These are phyloP conservation scores for Takifugu flavidus DNA, from an alignment of 2,113 vertebrate species.

Conservation along the genomic window DNA sequence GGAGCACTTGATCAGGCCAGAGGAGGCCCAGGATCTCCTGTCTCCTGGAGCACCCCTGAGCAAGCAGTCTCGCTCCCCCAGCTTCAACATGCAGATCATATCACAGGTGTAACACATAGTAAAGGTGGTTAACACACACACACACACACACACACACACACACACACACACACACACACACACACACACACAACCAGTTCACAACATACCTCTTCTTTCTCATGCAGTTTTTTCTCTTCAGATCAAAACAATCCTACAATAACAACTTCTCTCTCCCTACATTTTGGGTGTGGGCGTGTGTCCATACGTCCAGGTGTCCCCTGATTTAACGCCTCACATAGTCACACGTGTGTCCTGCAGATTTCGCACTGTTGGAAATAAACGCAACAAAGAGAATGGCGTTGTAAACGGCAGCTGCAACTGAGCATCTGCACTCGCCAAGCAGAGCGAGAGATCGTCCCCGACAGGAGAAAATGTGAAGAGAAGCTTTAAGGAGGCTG, in stretches of 20 bases:
- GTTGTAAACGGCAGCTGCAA: too few relatives aligned
- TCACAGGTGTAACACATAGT: conserved; percentile 86
- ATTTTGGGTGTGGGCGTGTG: conserved; percentile 16
- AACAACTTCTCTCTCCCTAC: conserved; percentile 20
- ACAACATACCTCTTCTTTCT: conserved; percentile 11
- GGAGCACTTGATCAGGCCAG: conserved; percentile 83
- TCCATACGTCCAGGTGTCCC: not conserved
- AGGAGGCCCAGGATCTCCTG: conserved; percentile 83
- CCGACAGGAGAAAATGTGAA: conserved; percentile 1
- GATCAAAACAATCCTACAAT: conserved; percentile 17
- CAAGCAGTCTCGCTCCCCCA: conserved; percentile 96
- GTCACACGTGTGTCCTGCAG: conserved; percentile 31
- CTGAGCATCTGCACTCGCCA: conserved; percentile 33
- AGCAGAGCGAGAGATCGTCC: conserved; percentile 64
- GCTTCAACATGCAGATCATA: conserved; percentile 99
- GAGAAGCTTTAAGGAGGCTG: conserved; percentile 4
- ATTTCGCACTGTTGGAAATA: too few relatives aligned
- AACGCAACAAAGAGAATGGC: too few relatives aligned
- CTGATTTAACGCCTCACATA: conserved; percentile 3
- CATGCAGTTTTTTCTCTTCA: conserved; percentile 30
- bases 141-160: conserved; percentile 29
- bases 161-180: too few relatives aligned
- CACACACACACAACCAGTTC: conserved; percentile 21
- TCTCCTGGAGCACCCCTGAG: conserved; percentile 86
- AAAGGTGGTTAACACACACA: conserved; percentile 21